Evolutionary conservation across 2,797 vertebrate species (phyloP).

Genomic region (Helarctos malayanus): DNA sequence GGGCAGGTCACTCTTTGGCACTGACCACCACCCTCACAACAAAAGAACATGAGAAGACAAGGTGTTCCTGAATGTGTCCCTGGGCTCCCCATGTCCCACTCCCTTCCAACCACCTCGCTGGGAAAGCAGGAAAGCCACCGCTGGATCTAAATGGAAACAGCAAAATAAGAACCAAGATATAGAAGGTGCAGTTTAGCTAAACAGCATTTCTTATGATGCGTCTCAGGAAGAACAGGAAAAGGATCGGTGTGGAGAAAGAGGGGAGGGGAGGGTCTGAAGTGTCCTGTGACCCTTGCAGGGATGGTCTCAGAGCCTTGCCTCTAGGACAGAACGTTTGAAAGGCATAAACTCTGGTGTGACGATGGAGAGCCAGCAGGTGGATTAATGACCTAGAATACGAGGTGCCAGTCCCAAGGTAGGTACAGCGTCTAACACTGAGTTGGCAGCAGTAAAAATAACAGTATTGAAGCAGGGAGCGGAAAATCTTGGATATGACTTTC

Average conservation of each 20-base stretch:
- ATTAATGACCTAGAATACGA: background rate
- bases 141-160: background rate
- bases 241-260: background rate
- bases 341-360: background rate
- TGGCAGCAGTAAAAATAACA: background rate
- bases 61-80: background rate
- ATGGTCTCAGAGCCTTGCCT: background rate
- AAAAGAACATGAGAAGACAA: conserved; percentile 55
- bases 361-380: background rate
- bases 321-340: background rate
- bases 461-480: background rate
- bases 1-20: conserved; percentile 60
- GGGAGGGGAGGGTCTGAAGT: background rate
- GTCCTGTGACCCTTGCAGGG: background rate
- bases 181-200: rapidly evolving
- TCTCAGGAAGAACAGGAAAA: background rate
- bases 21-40: conserved; percentile 64
- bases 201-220: background rate
- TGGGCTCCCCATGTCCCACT: background rate
- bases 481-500: background rate
- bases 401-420: background rate
- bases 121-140: conserved; percentile 74
- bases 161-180: background rate
- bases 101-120: conserved; percentile 31
- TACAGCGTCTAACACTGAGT: background rate